Conservation (phyloP, 1,140 invertebrate genomes). For the Melanaphis sacchari region DNA sequence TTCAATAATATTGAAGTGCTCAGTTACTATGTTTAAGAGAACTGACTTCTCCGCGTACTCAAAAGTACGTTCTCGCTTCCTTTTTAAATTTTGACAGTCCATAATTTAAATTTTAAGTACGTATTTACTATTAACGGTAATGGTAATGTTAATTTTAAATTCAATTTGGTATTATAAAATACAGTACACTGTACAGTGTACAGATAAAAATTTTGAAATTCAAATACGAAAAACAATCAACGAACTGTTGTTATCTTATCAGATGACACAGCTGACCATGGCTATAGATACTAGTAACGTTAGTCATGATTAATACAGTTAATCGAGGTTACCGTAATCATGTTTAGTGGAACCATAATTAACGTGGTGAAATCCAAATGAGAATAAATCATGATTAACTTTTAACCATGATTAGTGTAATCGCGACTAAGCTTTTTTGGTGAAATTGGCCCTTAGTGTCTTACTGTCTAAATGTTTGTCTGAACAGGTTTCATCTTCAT, state of each 20-base stretch:
- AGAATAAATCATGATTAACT: neutral
- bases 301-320: neutral
- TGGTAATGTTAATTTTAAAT: too few relatives aligned
- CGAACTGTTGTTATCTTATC: neutral
- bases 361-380: neutral
- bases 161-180: too few relatives aligned
- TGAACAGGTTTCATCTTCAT: too few relatives aligned
- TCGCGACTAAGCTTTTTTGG: neutral
- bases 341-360: neutral
- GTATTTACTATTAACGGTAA: too few relatives aligned
- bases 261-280: neutral
- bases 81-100: neutral
- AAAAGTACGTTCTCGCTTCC: neutral
- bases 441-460: neutral
- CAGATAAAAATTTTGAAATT: neutral
- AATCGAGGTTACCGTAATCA: neutral
- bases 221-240: neutral
- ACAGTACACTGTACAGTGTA: too few relatives aligned
- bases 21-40: neutral
- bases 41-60: neutral
- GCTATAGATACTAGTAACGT: neutral
- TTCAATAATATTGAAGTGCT: slow-evolving; percentile 20
- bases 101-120: too few relatives aligned
- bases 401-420: too few relatives aligned
- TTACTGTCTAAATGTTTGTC: too few relatives aligned